A percentile compares a stretch with the other conserved stretches of the same genome.
Conservation (phyloP, 2,113 vertebrate genomes). For the Myodes glareolus region DNA sequence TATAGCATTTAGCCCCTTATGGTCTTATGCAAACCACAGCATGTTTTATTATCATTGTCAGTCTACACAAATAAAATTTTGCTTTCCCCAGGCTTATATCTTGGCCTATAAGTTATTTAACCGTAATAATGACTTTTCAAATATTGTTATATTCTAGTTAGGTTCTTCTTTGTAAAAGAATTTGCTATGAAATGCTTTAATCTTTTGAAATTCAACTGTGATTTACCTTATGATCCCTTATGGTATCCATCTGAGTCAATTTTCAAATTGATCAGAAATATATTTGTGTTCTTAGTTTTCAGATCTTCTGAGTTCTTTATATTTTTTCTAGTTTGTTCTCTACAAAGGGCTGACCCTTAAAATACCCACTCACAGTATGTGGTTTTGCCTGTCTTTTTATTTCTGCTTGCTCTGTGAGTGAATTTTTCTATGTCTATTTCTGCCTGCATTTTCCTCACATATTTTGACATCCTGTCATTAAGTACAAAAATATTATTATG, state of each 20-base stretch:
- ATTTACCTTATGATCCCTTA: background rate
- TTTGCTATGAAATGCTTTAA: background rate
- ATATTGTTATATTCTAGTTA: background rate
- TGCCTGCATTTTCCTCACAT: constrained; percentile 5
- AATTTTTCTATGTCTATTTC: constrained; percentile 3
- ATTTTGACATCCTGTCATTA: constrained; percentile 58
- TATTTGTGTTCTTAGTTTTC: background rate
- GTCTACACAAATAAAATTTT: background rate
- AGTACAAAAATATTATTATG: constrained; percentile 57
- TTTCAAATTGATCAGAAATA: background rate
- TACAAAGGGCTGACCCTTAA: background rate
- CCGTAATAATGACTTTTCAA: background rate
- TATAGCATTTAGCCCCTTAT: background rate
- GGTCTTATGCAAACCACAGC: background rate
- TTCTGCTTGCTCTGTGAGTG: background rate
- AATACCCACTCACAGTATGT: background rate
- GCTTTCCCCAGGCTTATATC: background rate
- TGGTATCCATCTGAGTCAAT: background rate
- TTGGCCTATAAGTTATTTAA: background rate
- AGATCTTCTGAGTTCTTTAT: background rate
- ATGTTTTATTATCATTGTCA: background rate
- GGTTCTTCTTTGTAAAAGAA: background rate
- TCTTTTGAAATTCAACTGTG: background rate
- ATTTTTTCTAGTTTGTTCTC: background rate
- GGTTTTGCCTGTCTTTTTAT: background rate